A percentile compares a stretch with the other conserved stretches of the same genome.
These are phyloP conservation scores for Pleuronectes platessa DNA, from an alignment of 2,113 vertebrate genomes.

Conservation along the genomic window DNA sequence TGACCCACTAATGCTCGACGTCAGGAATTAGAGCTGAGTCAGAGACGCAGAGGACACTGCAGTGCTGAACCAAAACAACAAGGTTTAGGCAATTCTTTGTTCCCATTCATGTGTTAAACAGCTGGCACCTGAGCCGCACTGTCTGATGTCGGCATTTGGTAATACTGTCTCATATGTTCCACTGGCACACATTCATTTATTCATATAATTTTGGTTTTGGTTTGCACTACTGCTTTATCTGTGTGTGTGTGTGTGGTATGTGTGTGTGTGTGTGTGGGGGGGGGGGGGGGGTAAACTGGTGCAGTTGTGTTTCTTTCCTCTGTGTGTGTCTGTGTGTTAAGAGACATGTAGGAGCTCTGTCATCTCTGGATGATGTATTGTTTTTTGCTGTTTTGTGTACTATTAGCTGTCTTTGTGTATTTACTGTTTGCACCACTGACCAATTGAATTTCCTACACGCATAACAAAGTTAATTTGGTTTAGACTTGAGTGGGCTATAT, in stretches of 20 bases:
- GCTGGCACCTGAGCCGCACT: slow-evolving; percentile 29
- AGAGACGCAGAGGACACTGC: slow-evolving; percentile 6
- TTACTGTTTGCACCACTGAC: slow-evolving; percentile 1
- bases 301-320: slow-evolving; percentile 46
- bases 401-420: slow-evolving; percentile 14
- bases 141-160: slow-evolving; percentile 36
- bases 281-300: slow-evolving; percentile 8
- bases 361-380: slow-evolving; percentile 20
- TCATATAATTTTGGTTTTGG: slow-evolving; percentile 33
- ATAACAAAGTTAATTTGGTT: not conserved
- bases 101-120: slow-evolving; percentile 24
- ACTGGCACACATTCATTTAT: slow-evolving; percentile 40
- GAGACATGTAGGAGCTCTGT: slow-evolving; percentile 7
- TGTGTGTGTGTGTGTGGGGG: not conserved
- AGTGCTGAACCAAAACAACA: slow-evolving; percentile 24
- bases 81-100: slow-evolving; percentile 21
- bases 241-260: not conserved
- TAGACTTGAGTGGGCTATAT: not conserved
- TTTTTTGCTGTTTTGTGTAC: slow-evolving; percentile 21
- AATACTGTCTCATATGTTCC: slow-evolving; percentile 34
- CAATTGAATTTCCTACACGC: slow-evolving; percentile 9
- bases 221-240: slow-evolving; percentile 20
- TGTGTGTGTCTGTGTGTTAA: not conserved
- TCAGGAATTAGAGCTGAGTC: slow-evolving; percentile 11
- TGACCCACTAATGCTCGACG: slow-evolving; percentile 15